Conservation (phyloP, 2,888 invertebrate species). For the Limnephilus rhombicus region DNA sequence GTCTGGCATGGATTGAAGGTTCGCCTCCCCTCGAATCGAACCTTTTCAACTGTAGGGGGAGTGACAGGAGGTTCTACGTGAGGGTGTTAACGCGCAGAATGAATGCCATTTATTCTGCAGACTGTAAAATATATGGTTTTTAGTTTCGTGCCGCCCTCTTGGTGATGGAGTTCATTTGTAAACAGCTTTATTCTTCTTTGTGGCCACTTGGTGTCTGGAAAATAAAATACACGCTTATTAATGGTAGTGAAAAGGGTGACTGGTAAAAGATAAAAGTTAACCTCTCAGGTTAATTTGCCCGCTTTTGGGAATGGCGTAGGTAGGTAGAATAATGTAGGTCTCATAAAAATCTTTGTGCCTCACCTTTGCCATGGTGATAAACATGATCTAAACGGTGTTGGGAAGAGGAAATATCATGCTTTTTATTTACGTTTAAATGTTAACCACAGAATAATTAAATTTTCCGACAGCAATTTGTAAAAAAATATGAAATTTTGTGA, state of each 20-base stretch:
- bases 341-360: too few species aligned
- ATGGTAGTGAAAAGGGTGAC: neutral
- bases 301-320: too few species aligned
- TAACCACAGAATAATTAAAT: too few species aligned
- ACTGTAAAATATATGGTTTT: neutral
- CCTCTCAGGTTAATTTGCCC: too few species aligned
- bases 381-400: too few species aligned
- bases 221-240: neutral
- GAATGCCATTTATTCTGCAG: constrained; percentile 4
- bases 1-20: constrained; percentile 32
- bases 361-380: too few species aligned
- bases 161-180: constrained; percentile 17
- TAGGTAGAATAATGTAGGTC: too few species aligned
- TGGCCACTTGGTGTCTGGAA: neutral
- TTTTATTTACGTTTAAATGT: too few species aligned
- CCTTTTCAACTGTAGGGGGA: neutral
- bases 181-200: neutral
- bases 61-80: neutral
- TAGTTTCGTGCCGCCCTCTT: neutral
- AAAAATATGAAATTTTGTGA: too few species aligned
- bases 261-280: too few species aligned
- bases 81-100: neutral
- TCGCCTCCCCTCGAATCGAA: neutral
- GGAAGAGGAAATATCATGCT: too few species aligned
- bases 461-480: too few species aligned